These are phyloP conservation scores for Ennomos erosarius DNA, from an alignment of 2,888 invertebrate genomes.

Conservation along the genomic window DNA sequence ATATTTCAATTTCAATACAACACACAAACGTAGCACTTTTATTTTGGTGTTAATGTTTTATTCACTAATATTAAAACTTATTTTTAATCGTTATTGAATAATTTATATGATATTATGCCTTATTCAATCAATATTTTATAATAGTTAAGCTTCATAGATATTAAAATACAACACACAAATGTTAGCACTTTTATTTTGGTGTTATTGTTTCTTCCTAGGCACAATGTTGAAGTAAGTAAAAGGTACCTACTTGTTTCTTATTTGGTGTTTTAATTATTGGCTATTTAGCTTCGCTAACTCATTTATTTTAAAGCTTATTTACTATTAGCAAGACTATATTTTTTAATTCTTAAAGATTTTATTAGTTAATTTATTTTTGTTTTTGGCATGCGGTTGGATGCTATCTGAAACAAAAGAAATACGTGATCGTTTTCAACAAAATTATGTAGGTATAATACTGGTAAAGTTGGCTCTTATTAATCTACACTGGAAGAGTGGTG, in stretches of 20 bases:
- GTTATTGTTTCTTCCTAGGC: constrained; percentile 47
- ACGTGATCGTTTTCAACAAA: constrained; percentile 3
- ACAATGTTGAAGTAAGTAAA: constrained; percentile 39
- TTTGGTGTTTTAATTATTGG: constrained; percentile 28
- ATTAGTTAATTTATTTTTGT: constrained; percentile 1
- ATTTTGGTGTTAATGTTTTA: not conserved
- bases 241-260: constrained; percentile 12
- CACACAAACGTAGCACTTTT: too few species aligned
- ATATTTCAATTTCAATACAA: too few species aligned
- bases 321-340: not conserved
- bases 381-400: not conserved
- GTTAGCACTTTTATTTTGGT: constrained; percentile 40
- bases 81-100: too few species aligned
- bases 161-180: constrained; percentile 33
- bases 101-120: too few species aligned
- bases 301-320: constrained; percentile 32
- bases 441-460: too few species aligned
- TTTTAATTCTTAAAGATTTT: too few species aligned
- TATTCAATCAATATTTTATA: constrained; percentile 19
- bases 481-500: too few species aligned
- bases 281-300: constrained; percentile 25
- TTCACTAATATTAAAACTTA: constrained; percentile 4
- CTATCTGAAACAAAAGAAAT: constrained; percentile 49
- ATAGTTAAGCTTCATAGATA: constrained; percentile 29
- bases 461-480: not conserved